Conservation (phyloP, 1,140 invertebrate species). For the Zaprionus vittiger region DNA sequence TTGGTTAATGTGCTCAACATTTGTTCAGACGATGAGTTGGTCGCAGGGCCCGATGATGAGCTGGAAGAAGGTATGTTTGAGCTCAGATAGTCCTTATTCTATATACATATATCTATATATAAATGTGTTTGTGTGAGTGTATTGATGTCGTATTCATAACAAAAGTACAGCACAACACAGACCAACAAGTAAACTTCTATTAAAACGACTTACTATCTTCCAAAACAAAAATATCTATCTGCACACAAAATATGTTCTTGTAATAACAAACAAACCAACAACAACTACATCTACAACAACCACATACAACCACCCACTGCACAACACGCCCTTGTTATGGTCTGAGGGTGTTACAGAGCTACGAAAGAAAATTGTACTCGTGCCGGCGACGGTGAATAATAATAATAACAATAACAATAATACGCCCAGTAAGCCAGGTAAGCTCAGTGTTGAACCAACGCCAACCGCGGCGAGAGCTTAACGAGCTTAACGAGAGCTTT, state of each 20-base stretch:
- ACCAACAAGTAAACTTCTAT: slow-evolving; percentile 64
- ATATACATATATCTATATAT: slow-evolving; percentile 6
- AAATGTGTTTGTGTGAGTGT: slow-evolving; percentile 23
- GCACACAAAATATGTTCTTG: slow-evolving; percentile 31
- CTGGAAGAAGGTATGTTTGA: slow-evolving; percentile 94
- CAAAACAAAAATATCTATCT: slow-evolving; percentile 33
- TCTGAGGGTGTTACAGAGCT: slow-evolving; percentile 57
- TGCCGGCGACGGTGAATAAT: slow-evolving; percentile 77
- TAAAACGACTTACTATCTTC: slow-evolving; percentile 67
- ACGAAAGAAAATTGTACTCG: slow-evolving; percentile 82
- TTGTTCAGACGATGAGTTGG: slow-evolving; percentile 99
- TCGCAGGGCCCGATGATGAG: slow-evolving; percentile 97
- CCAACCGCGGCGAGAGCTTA: slow-evolving; percentile 10
- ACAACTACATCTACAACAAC: slow-evolving; percentile 52
- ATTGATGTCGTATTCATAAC: slow-evolving; percentile 66
- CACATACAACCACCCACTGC: slow-evolving; percentile 35
- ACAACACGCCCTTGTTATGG: slow-evolving; percentile 25
- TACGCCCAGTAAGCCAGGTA: slow-evolving; percentile 81
- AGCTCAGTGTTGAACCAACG: slow-evolving; percentile 62
- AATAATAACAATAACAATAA: slow-evolving; percentile 80
- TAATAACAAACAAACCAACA: slow-evolving; percentile 37
- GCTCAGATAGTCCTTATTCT: not conserved
- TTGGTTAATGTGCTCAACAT: slow-evolving; percentile 99
- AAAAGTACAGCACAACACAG: slow-evolving; percentile 38
- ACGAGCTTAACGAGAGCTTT: slow-evolving; percentile 63